Evolutionary conservation across 2,888 invertebrate genomes (phyloP).

Genomic region (Spisula solida): DNA sequence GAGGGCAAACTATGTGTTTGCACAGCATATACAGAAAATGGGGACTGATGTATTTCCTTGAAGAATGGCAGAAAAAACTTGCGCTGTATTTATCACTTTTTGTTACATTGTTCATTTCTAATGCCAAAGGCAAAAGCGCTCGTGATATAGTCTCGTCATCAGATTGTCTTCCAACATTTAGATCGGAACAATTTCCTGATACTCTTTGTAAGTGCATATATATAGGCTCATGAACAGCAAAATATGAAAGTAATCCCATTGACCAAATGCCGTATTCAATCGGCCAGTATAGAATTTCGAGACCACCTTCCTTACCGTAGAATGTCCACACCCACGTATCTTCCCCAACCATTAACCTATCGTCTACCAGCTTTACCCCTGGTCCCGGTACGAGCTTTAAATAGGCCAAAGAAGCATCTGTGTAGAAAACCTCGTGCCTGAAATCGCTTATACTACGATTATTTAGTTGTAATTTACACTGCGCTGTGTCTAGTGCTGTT

Average conservation of each 20-base stretch:
- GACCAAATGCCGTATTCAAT: constrained; percentile 68
- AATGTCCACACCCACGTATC: constrained; percentile 63
- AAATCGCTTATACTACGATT: constrained; percentile 28
- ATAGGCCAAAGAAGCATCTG: constrained; percentile 41
- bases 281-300: constrained; percentile 59
- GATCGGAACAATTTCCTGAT: constrained; percentile 47
- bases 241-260: constrained; percentile 44
- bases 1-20: constrained; percentile 67
- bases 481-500: not conserved
- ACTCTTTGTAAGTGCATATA: not conserved
- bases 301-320: constrained; percentile 50
- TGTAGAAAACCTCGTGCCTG: constrained; percentile 39
- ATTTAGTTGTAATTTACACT: constrained; percentile 27
- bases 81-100: constrained; percentile 63
- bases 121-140: constrained; percentile 43
- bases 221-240: constrained; percentile 21
- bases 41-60: constrained; percentile 57
- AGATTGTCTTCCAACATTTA: constrained; percentile 33
- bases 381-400: constrained; percentile 29
- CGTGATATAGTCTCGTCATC: constrained; percentile 43
- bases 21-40: constrained; percentile 62
- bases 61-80: constrained; percentile 68
- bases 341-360: constrained; percentile 33
- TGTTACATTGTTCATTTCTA: constrained; percentile 37
- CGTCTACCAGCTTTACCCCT: not conserved